Evolutionary conservation across 2,113 vertebrate genomes (phyloP).

Genomic region (Axis porcinus): DNA sequence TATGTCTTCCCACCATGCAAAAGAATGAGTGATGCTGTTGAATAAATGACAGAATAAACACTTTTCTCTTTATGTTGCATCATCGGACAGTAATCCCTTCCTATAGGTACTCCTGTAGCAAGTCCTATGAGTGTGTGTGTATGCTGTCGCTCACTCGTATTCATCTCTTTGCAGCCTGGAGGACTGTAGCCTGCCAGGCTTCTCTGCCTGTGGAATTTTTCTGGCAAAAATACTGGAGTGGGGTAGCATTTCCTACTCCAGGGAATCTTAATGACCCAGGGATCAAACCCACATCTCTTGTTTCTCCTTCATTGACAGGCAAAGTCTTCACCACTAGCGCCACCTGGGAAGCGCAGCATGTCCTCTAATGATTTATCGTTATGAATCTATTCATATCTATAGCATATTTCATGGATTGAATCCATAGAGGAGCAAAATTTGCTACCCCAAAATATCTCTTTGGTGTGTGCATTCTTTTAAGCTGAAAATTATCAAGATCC

Average conservation of each 20-base stretch:
- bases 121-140: neutral
- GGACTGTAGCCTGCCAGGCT: neutral
- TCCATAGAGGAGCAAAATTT: neutral
- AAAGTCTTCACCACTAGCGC: neutral
- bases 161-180: neutral
- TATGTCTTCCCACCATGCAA: neutral
- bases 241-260: neutral
- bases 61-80: neutral
- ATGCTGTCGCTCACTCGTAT: accelerated
- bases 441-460: neutral
- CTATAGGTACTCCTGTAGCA: neutral
- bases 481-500: neutral
- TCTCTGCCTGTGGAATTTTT: neutral
- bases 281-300: neutral
- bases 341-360: neutral
- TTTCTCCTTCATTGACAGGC: neutral
- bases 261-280: neutral
- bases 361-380: neutral
- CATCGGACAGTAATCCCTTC: neutral
- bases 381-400: neutral
- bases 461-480: neutral
- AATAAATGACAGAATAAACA: neutral
- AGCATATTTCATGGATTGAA: neutral
- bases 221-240: neutral
- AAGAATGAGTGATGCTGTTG: neutral